phyloP scores from a whole-genome alignment of 2,113 vertebrate genomes.

The Machaerirhynchus nigripectus region DNA sequence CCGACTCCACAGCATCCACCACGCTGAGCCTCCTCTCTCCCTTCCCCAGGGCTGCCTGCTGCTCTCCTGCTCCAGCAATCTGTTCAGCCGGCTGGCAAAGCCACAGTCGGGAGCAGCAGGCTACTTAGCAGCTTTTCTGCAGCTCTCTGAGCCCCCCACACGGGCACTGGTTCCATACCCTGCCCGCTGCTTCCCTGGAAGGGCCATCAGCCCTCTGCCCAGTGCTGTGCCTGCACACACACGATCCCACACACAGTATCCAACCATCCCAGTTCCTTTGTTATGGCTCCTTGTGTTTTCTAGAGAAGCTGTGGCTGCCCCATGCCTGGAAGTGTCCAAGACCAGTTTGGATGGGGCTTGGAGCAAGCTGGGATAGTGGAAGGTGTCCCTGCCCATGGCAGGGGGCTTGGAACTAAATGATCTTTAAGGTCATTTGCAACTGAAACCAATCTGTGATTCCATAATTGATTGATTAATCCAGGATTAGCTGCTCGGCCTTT shows the following conservation, averaged over 20 bases:
- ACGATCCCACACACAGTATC: fast-evolving
- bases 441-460: not conserved
- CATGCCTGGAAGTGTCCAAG: not conserved
- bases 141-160: not conserved
- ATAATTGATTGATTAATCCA: not conserved
- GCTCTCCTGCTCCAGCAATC: constrained; percentile 3
- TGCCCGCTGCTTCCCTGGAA: not conserved
- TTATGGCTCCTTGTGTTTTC: fast-evolving
- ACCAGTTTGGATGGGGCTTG: fast-evolving
- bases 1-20: fast-evolving
- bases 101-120: not conserved
- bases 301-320: not conserved
- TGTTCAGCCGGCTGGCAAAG: constrained; percentile 40
- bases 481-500: not conserved
- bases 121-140: not conserved
- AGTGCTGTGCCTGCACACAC: not conserved
- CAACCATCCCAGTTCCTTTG: fast-evolving
- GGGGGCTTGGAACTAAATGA: fast-evolving
- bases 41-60: not conserved
- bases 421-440: not conserved
- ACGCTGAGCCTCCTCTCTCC: not conserved
- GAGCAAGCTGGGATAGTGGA: fast-evolving
- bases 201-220: too few species aligned
- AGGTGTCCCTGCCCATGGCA: not conserved
- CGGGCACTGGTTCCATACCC: not conserved